These are phyloP conservation scores for Hephaestus fuliginosus DNA, from an alignment of 2,797 vertebrate genomes.

Conservation along the genomic window DNA sequence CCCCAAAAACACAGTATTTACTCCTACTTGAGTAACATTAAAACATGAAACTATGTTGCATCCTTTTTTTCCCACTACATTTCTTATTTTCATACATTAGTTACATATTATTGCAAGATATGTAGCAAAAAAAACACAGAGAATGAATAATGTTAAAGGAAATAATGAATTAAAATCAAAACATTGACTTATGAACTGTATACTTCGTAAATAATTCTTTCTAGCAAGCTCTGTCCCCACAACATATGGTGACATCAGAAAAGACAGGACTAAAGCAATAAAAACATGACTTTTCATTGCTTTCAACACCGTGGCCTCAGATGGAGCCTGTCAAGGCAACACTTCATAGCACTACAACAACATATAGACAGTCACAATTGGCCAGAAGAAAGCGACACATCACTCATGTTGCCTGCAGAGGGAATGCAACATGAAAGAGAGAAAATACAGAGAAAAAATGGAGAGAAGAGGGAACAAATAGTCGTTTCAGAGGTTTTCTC, in stretches of 20 bases:
- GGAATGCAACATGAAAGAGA: slow-evolving; percentile 8
- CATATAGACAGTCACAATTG: slow-evolving; percentile 3
- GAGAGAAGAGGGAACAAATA: neutral
- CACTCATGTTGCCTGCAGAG: slow-evolving; percentile 12
- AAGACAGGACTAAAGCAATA: slow-evolving; percentile 7
- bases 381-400: slow-evolving; percentile 7
- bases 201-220: neutral
- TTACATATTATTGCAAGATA: neutral
- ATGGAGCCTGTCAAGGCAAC: slow-evolving; percentile 12
- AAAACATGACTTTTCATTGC: neutral
- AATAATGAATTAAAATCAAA: neutral
- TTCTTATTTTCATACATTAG: too few species aligned
- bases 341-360: neutral
- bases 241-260: neutral
- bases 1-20: neutral
- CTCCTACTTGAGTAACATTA: neutral
- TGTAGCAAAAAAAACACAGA: neutral
- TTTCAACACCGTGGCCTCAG: slow-evolving; percentile 4
- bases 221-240: neutral
- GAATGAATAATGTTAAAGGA: neutral
- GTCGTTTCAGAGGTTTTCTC: slow-evolving; percentile 17
- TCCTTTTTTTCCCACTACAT: too few species aligned
- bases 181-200: too few species aligned
- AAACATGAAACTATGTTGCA: too few species aligned
- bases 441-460: neutral